Percentiles rank a stretch among this genome's conserved stretches.
These are phyloP conservation scores for Zoanthus sansibaricus DNA, from an alignment of 92 coral and sea anemone species.

Conservation along the genomic window DNA sequence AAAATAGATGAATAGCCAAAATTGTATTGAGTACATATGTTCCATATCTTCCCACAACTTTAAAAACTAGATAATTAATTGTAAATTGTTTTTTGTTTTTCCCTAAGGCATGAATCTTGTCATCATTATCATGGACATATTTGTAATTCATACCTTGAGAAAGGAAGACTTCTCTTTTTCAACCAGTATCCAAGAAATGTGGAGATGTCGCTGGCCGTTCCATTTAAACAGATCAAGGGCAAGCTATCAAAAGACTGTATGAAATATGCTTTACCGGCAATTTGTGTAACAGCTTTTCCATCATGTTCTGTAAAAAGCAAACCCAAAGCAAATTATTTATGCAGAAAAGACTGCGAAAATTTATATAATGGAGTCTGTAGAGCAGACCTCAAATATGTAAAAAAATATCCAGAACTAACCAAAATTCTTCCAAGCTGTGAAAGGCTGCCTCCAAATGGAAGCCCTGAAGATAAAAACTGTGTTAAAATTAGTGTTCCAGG, in stretches of 20 bases:
- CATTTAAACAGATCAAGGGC: slow-evolving; percentile 70
- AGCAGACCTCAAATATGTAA: slow-evolving; percentile 70
- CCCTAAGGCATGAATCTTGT: slow-evolving; percentile 79
- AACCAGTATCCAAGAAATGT: slow-evolving; percentile 75
- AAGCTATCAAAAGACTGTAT: slow-evolving; percentile 76
- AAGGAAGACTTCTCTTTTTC: slow-evolving; percentile 82
- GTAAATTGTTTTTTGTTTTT: background rate
- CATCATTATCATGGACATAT: slow-evolving; percentile 90
- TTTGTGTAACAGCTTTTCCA: slow-evolving; percentile 86
- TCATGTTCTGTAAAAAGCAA: slow-evolving; percentile 72
- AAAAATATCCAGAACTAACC: slow-evolving; percentile 48
- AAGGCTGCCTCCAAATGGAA: slow-evolving; percentile 55
- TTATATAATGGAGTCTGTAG: slow-evolving; percentile 76
- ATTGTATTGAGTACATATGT: too few species aligned
- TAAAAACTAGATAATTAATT: too few species aligned
- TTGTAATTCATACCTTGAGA: slow-evolving; percentile 78
- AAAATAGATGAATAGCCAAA: too few species aligned
- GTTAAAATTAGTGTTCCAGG: slow-evolving; percentile 77
- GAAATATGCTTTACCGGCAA: slow-evolving; percentile 84
- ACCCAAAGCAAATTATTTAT: slow-evolving; percentile 76
- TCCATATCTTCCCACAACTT: too few species aligned
- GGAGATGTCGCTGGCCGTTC: slow-evolving; percentile 75
- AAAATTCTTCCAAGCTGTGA: slow-evolving; percentile 88
- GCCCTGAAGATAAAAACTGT: slow-evolving; percentile 71
- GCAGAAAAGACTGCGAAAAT: slow-evolving; percentile 87